phyloP scores from a whole-genome alignment of 92 coral and sea anemone genomes.

The Siderastrea radians region DNA sequence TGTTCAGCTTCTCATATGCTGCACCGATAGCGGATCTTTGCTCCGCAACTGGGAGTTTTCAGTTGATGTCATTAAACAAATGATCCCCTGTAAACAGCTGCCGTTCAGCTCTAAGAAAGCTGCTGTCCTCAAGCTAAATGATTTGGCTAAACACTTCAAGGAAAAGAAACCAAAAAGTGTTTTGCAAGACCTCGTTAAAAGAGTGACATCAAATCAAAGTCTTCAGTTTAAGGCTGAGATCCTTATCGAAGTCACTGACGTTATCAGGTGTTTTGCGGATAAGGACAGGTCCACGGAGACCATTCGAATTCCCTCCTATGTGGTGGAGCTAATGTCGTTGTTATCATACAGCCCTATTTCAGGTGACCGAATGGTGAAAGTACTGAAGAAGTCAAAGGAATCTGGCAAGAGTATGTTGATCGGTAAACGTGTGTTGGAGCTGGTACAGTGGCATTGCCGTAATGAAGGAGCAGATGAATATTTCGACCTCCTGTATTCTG shows the following conservation, averaged over 20 bases:
- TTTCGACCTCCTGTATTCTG: constrained; percentile 12
- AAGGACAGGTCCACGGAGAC: constrained; percentile 1
- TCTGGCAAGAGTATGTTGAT: not conserved
- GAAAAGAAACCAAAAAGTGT: not conserved
- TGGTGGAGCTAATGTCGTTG: not conserved
- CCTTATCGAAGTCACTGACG: not conserved
- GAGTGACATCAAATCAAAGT: not conserved
- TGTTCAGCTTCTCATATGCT: not conserved
- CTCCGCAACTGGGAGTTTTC: not conserved
- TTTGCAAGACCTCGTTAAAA: not conserved
- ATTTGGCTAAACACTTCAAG: not conserved
- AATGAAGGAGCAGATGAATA: not conserved
- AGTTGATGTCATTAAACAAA: not conserved
- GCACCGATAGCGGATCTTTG: not conserved
- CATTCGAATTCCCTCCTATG: not conserved
- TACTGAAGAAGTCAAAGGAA: not conserved
- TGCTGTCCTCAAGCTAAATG: not conserved
- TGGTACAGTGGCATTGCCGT: not conserved
- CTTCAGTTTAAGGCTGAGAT: not conserved
- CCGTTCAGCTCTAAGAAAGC: not conserved
- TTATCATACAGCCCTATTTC: not conserved
- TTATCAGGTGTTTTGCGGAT: not conserved
- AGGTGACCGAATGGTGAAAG: not conserved
- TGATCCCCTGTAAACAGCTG: not conserved
- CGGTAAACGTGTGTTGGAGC: not conserved